phyloP scores from a whole-genome alignment of 2,113 vertebrate species.

The Bostrychus sinensis region DNA sequence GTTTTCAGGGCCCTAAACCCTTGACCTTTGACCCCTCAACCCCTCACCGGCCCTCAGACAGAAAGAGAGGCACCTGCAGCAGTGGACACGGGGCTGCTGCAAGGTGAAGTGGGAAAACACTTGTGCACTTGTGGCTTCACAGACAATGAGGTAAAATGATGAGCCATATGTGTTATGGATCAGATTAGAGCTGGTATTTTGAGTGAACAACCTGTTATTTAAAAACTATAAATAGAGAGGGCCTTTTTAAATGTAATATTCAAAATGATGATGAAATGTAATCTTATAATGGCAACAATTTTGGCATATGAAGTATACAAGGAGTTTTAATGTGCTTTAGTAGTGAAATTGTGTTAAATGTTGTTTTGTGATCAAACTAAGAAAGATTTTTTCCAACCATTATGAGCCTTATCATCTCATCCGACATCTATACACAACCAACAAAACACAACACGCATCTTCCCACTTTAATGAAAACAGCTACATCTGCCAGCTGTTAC shows the following conservation, averaged over 20 bases:
- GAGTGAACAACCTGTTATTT: neutral
- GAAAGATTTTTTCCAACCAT: too few relatives aligned
- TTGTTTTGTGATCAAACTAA: too few relatives aligned
- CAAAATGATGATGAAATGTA: too few relatives aligned
- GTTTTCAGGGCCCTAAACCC: constrained; percentile 73
- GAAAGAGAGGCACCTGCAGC: constrained; percentile 63
- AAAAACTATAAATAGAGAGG: too few relatives aligned
- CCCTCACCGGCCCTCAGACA: constrained; percentile 30
- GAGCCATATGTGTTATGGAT: neutral
- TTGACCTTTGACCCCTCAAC: constrained; percentile 67
- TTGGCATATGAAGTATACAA: too few relatives aligned
- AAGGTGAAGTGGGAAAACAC: constrained; percentile 37
- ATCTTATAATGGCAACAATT: too few relatives aligned
- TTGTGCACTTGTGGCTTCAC: neutral
- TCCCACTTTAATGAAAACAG: constrained; percentile 49
- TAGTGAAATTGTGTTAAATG: too few relatives aligned
- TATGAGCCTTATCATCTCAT: constrained; percentile 44
- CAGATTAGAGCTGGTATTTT: neutral
- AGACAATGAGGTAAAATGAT: neutral
- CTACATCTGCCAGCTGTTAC: constrained; percentile 50
- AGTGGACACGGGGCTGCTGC: constrained; percentile 23
- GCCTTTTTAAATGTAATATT: too few relatives aligned
- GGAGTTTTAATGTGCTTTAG: too few relatives aligned
- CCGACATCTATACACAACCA: constrained; percentile 24
- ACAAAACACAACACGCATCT: constrained; percentile 11